Evolutionary conservation across 2,113 vertebrate genomes (phyloP), one percentile per base, ranked within the genome.

Genomic region (Acinonyx jubatus): DNA sequence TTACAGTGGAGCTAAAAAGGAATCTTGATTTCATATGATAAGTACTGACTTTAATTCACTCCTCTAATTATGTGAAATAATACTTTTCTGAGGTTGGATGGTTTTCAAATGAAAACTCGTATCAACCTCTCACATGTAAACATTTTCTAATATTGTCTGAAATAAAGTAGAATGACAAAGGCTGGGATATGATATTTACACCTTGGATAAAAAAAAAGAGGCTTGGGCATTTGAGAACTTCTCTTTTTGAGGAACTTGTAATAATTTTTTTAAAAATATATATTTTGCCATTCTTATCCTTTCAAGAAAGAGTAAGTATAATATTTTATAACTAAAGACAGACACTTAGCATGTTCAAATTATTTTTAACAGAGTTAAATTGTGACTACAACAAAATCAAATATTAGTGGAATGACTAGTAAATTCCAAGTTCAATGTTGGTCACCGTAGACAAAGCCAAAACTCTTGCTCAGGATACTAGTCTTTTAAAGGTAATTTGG

Each of bases 101-200:
- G 31, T 88, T 97, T 97, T 98, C 92, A 93, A 82, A 98, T 97
- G 31, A 96, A 98, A 95, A 76, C 27, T 68, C 71, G 16, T 94
- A 78, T 91, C 90, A 16, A 68, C 29, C 21, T 94, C 55, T 94
- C 50, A 84, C 36, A 92, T 94, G 71, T 97, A 91, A 96, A 82
- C 48, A 91, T 48, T 93, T 95, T 80, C 88, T 92, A 96, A 96
- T 95, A 71, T 74, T 95, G 71, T 79, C 50, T 95, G 87, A 97
- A 94, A 97, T 97, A 92, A 96, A 93, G 25, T n/a, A 83, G 23
- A 87, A 55, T 71, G 55, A 81, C 55, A 90, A 95, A 95, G 61
- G 50, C 50, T 73, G 3, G 14, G 7, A 63, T 79, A n/a, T 96
- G 87, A 80, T 93, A 94, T 94, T 98, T 96, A 89, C 65, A 96